Evolutionary conservation across 2,888 invertebrate genomes (phyloP), one percentile per base, ranked within the genome.

Genomic region (Tortricodes alternella): DNA sequence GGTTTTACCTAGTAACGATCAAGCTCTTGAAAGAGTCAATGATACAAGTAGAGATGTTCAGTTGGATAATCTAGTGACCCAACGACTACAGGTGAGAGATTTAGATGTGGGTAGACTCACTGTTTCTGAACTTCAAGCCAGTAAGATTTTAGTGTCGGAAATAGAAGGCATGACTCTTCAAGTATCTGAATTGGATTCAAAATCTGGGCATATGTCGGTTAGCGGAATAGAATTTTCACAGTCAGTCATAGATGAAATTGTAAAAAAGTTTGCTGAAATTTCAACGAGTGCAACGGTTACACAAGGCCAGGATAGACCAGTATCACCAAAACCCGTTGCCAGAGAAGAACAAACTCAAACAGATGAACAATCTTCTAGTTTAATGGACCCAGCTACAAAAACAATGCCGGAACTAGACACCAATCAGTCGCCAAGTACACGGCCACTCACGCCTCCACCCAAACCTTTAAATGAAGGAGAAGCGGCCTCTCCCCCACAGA

Each of bases 91-190:
- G 74, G 93, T 96, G 1, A 88, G 91, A 19, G 96, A 96, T 74
- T 89, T 96, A 59, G 95, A 96, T 72, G 96, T 97, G 0, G 96
- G 96, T 53, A 92, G 94, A 46, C 77, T 97, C 15, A 95, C 94
- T 62, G 96, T 96, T 0, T 94, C 94, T 55, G 95, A 96, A 68
- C 82, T 96, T 35, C 94, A 96, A 76, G 96, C 96, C 0, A 94
- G 93, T 52, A 95, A 95, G 76, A 95, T 96, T 60, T 90, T 94
- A 46, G 96, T 96, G 0, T 96, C 96, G 0, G 96, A 96, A 77
- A 93, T 96, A 59, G 96, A 96, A 71, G 95, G 96, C 4, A 92
- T 93, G 66, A 93, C 94, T 27, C 91, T 96, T 62, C 93, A 93
- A 61, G 93, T 95, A 0, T 92, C 94, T 46, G 96, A 96, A 71